These are phyloP conservation scores for Pseudopipra pipra DNA, from an alignment of 2,113 vertebrate genomes.

Conservation along the genomic window DNA sequence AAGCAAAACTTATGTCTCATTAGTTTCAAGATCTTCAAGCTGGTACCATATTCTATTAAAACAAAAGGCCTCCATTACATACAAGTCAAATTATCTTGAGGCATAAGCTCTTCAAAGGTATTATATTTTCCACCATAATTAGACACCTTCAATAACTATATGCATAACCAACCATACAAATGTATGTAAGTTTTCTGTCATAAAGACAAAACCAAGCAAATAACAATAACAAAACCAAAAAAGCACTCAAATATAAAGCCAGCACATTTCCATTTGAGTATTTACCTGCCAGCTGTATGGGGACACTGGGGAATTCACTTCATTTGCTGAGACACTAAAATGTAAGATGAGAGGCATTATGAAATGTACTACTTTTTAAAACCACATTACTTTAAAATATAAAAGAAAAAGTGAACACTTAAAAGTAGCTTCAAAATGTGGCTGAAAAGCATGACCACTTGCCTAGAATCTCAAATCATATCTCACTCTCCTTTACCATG, in stretches of 20 bases:
- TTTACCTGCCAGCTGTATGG: slow-evolving; percentile 86
- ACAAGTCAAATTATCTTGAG: background rate
- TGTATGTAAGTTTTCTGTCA: background rate
- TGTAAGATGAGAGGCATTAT: slow-evolving; percentile 29
- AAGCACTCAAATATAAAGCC: background rate
- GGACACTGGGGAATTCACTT: slow-evolving; percentile 83
- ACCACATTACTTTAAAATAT: background rate
- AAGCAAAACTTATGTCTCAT: background rate
- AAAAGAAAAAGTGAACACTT: background rate
- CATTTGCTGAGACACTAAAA: slow-evolving; percentile 85
- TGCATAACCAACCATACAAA: background rate
- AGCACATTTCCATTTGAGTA: background rate
- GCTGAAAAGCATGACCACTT: background rate
- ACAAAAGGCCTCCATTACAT: background rate
- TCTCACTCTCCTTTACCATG: background rate
- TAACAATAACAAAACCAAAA: background rate
- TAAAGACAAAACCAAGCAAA: background rate
- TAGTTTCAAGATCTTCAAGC: background rate
- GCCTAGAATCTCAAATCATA: background rate
- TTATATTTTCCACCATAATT: background rate
- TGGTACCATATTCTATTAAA: background rate
- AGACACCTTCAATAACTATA: background rate
- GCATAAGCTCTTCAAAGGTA: background rate
- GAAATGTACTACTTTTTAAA: background rate
- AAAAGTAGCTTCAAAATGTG: background rate